Evolutionary conservation across 2,113 vertebrate genomes (phyloP).

Genomic region (Hypanus sabinus): DNA sequence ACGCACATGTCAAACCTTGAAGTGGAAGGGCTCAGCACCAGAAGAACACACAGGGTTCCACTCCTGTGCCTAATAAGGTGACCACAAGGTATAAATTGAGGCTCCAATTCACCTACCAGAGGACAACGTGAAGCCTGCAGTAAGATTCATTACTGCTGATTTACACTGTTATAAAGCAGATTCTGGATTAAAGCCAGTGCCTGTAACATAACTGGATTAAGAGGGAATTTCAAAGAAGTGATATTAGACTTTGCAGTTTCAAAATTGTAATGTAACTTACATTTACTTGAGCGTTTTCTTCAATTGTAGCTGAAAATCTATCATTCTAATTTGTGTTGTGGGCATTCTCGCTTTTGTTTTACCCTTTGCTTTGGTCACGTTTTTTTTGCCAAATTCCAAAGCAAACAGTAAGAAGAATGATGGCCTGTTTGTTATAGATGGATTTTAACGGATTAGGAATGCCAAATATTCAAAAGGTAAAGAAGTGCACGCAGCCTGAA

Average conservation of each 20-base stretch:
- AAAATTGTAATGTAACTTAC: background rate
- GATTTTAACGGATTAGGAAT: constrained; percentile 32
- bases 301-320: constrained; percentile 1
- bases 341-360: constrained; percentile 7
- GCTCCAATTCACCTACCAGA: background rate
- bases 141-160: background rate
- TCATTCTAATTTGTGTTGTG: constrained; percentile 1
- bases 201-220: background rate
- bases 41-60: too few relatives aligned
- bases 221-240: background rate
- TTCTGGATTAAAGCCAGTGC: background rate
- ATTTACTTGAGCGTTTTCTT: background rate
- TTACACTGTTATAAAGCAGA: background rate
- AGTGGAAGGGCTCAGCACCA: too few relatives aligned
- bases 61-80: too few relatives aligned
- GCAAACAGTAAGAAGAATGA: constrained; percentile 27
- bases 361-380: background rate
- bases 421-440: constrained; percentile 6
- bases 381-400: constrained; percentile 32
- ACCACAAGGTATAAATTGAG: background rate
- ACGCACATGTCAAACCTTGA: too few relatives aligned
- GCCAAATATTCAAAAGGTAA: constrained; percentile 35
- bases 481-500: constrained; percentile 30
- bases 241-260: background rate
- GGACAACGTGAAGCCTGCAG: background rate